Conservation (phyloP, 2,797 vertebrate genomes). For the Smutsia temminckii region DNA sequence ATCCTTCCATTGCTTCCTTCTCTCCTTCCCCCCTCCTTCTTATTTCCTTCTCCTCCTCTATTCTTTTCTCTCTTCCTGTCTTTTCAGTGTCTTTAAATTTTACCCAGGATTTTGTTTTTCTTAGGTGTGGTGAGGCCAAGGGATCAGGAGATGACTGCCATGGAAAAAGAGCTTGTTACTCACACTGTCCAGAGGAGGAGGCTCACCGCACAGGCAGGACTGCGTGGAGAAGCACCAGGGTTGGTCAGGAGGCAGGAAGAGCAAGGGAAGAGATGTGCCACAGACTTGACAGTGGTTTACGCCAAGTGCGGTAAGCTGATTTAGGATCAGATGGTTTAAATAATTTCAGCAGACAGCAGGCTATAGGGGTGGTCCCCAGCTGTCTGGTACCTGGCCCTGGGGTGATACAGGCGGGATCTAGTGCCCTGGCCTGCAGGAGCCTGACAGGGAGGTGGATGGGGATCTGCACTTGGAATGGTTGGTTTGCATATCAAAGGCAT, state of each 20-base stretch:
- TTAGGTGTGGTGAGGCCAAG: fast-evolving
- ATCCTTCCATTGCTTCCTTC: neutral
- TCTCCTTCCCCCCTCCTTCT: neutral
- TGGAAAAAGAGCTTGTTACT: neutral
- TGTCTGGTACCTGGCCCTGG: neutral
- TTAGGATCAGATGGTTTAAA: too few species aligned
- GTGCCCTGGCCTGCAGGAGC: neutral
- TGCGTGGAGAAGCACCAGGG: fast-evolving
- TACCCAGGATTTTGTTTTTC: neutral
- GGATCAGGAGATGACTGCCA: fast-evolving
- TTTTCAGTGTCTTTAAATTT: neutral
- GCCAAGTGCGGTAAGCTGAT: fast-evolving
- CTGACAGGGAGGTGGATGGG: neutral
- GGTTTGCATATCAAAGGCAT: neutral
- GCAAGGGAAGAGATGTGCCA: fast-evolving
- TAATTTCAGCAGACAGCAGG: neutral
- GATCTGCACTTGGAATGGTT: fast-evolving
- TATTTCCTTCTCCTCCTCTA: too few species aligned
- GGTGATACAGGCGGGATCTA: neutral
- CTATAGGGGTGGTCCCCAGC: neutral
- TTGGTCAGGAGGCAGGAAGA: neutral
- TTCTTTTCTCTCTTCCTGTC: neutral
- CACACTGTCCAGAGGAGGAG: neutral
- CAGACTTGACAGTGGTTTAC: neutral
- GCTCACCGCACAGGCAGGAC: fast-evolving